Conservation (phyloP, 1,140 invertebrate genomes). For the Ganaspis sp. region DNA sequence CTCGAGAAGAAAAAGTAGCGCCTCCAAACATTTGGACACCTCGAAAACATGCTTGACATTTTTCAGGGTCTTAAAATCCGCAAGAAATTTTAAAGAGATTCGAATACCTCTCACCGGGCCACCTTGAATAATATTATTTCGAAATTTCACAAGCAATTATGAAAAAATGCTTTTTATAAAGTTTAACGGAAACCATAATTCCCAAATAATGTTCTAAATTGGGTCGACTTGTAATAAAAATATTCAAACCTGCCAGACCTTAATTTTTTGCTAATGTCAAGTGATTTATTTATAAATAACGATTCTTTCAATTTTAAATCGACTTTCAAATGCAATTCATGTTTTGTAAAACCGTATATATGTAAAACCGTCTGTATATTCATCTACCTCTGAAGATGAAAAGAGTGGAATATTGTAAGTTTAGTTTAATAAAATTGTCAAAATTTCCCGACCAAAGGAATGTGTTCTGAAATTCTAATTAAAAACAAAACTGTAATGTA, state of each 20-base stretch:
- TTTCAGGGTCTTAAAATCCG: background rate
- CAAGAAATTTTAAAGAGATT: background rate
- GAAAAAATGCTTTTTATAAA: background rate
- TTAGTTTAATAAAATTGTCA: too few relatives aligned
- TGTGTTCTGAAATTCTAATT: too few relatives aligned
- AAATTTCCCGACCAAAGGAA: too few relatives aligned
- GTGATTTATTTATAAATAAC: background rate
- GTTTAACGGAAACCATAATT: too few relatives aligned
- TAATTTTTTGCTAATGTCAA: background rate
- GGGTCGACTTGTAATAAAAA: too few relatives aligned
- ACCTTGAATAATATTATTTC: background rate
- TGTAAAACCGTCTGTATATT: background rate
- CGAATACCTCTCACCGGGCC: background rate
- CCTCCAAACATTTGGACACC: slow-evolving; percentile 12
- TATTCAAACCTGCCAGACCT: background rate
- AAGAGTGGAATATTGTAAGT: background rate
- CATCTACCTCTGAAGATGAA: background rate
- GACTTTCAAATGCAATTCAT: background rate
- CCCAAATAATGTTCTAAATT: too few relatives aligned
- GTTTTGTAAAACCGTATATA: background rate
- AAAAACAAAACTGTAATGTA: background rate
- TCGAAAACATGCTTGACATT: slow-evolving; percentile 9
- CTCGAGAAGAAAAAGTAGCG: slow-evolving; percentile 3
- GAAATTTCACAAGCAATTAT: background rate
- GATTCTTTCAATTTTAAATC: background rate